Evolutionary conservation across 2,888 invertebrate genomes (phyloP).

Genomic region (Morpho helenor): DNA sequence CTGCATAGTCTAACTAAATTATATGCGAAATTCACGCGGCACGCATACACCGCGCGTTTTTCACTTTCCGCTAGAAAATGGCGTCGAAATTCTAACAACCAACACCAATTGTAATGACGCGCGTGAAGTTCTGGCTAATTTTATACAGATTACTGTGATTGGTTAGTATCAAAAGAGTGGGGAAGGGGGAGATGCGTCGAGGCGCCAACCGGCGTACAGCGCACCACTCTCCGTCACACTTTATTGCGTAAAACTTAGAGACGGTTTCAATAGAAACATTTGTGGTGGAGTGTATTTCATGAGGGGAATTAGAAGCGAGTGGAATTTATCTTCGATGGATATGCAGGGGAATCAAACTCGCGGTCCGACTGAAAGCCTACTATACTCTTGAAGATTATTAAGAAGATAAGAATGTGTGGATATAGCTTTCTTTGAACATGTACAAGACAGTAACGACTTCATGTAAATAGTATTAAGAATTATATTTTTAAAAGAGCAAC

Average conservation of each 20-base stretch:
- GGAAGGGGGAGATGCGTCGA: slow-evolving; percentile 32
- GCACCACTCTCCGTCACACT: neutral
- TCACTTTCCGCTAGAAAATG: slow-evolving; percentile 22
- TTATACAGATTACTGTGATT: slow-evolving; percentile 62
- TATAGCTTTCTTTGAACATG: too few relatives aligned
- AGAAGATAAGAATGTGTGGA: too few relatives aligned
- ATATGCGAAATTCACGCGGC: neutral
- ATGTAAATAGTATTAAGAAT: too few relatives aligned
- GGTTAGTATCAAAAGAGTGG: slow-evolving; percentile 41
- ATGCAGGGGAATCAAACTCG: neutral
- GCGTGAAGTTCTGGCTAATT: slow-evolving; percentile 54
- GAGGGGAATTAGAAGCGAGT: neutral
- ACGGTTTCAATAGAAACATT: neutral
- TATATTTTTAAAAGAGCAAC: too few relatives aligned
- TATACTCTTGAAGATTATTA: too few relatives aligned
- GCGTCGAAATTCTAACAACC: slow-evolving; percentile 42
- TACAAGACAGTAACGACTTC: too few relatives aligned
- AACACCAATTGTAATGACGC: slow-evolving; percentile 45
- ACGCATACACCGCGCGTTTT: neutral
- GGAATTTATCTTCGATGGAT: neutral
- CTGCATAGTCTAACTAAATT: too few relatives aligned
- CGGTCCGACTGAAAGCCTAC: too few relatives aligned
- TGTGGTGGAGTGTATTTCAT: neutral
- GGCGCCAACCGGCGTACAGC: slow-evolving; percentile 39
- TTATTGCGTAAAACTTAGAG: neutral